Base-by-base conservation (phyloP, 92 coral and sea anemone species). In the Zoanthus gigantus region DNA sequence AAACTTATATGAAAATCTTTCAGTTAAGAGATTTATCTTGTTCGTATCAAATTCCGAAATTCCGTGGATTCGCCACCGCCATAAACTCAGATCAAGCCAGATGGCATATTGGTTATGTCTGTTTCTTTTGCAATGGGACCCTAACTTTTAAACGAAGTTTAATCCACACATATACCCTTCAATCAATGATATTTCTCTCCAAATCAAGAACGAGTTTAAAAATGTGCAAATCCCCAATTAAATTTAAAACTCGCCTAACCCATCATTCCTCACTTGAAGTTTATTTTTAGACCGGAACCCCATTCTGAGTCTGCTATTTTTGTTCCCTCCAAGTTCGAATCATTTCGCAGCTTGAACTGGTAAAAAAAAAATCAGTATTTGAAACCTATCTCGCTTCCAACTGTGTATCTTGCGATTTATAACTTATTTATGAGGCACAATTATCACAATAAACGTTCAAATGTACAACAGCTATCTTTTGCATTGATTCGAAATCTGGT, bases 211-310 rank as follows among this genome's bases (percentile, higher is more conserved):
- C 44, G 47, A 53, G 66, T 77, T 77, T 30, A 50, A 29, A 16
- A 77, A 77, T 52, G 82, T 77, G 82, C 82, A 77, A 77, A 77
- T 77, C 82, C 67, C 82, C 82, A 12, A 77, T 77, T 50, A 18
- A 76, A 76, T 50, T 47, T 47, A 47, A 50, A 50, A 11, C 9
- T 50, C 5, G 9, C 56, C 9, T 14, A 28, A 45, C 66, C 30
- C 47, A 77, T 77, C 82, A 77, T n/a, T 77, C 82, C 47, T 37
- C 67, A 54, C 82, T 23, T 29, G 18, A 15, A 30, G 47, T 12
- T 11, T 77, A 77, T 77, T 77, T 54, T 46, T 54, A 77, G 66
- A 30, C 82, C 44, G 61, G 67, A 53, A 56, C 14, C 30, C 29
- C 58, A 10, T 52, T 16, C 82, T 30, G 67, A 3, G 37, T 1